Evolutionary conservation across 2,797 vertebrate genomes (phyloP), one percentile per base, ranked within the genome.

Genomic region (Chaetodon trifasciatus): DNA sequence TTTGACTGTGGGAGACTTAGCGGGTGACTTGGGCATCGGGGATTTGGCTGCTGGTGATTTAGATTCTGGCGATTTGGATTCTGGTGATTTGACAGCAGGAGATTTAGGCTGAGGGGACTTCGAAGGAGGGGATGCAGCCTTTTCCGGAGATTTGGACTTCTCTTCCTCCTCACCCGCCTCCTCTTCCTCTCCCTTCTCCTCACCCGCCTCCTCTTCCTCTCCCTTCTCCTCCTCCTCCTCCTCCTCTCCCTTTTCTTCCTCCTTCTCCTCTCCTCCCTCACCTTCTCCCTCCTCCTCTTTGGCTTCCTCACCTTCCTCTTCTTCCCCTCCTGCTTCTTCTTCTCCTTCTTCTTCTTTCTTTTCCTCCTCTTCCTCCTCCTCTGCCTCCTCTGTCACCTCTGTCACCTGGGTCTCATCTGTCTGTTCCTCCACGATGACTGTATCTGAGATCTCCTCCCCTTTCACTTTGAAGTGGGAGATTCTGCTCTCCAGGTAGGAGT

Each of bases 331-430:
- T 58, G 16, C 78, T 39, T 6, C 57, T 12, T 60, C 80, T 17
- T 70, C 79, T 11, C 73, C 70, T 2, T 56, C 93, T 8, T 88
- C 93, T 21, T 92, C 91, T 0, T 89, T 88, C 61, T 95, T 81
- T 28, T 92, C 92, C 24, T 95, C 95, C 15, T 96, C 94, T 70
- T 96, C 96, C 1, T 96, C 96, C 69, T 97, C 96, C 50, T 97
- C 97, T 0, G 95, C 96, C 85, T 97, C 97, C 82, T 98, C 98
- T 49, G 94, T 95, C 74, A 94, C 93, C 74, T 95, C 94, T 0
- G 97, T 97, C 76, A 98, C 97, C 89, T 98, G 97, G 58, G 96
- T 97, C 93, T 99, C 97, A 74, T 98, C 97, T 0, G 96, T 98
- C 91, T 98, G 97, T 80, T 98, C 97, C 79, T 98, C 97, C 86